Evolutionary conservation across 2,888 invertebrate genomes (phyloP), one percentile per base, ranked within the genome.

Genomic region (Ligdia adustata): DNA sequence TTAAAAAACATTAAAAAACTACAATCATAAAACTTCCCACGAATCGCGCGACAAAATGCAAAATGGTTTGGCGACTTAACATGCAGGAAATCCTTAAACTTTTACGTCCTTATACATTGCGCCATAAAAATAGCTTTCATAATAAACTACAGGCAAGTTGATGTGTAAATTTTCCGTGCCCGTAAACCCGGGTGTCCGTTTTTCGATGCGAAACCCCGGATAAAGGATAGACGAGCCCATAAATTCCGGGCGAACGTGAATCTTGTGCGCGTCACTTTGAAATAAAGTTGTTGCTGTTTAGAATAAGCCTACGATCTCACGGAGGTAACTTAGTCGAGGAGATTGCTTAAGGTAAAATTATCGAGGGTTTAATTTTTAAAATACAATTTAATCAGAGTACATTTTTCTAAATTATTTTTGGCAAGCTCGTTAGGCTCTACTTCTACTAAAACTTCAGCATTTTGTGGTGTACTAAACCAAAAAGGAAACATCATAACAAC

Each of bases 221-320:
- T 66, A 68, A 69, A 66, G 68, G 71, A 66, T 59, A 52, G 53
- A 57, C 16, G 57, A 64, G 66, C 62, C 69, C 66, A 77, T 82
- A 82, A 82, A 80, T 84, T 66, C 62, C 59, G 58, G 64, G 58
- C 62, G 66, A 65, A 66, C 68, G 67, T 61, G 74, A 75, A 72
- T 79, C 79, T 77, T 80, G 75, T 69, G 62, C 62, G 60, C 75
- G 77, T 82, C 83, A 75, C 73, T 74, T 70, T 64, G 66, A 72
- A 76, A 82, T 84, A 79, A 82, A 82, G 79, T 75, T 79, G 81
- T 79, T 75, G 64, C 59, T 60, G 64, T 47, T 60, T 60, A 62
- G 65, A 71, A 65, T 64, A 68, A 66, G 72, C 72, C 72, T 72
- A 69, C 61, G 64, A 57, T 63, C 52, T 62, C 43, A 39, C 41